phyloP scores from a whole-genome alignment of 2,797 vertebrate species.

The Gymnothorax reevesii region DNA sequence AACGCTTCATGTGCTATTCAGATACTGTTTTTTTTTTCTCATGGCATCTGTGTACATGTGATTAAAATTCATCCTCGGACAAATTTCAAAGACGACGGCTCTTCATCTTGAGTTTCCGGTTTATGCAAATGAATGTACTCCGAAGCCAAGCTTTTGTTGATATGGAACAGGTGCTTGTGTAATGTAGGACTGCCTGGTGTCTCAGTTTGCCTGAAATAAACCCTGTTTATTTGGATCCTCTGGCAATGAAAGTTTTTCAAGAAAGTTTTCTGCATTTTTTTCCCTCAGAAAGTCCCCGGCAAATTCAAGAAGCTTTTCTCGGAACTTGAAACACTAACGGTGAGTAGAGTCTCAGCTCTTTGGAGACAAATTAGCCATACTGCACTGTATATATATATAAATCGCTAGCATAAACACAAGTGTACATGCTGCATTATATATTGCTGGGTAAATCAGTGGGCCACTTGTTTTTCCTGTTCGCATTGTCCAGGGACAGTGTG shows the following conservation, averaged over 20 bases:
- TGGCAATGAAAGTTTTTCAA: slow-evolving; percentile 14
- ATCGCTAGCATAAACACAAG: background rate
- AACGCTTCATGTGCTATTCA: background rate
- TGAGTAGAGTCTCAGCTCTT: slow-evolving; percentile 68
- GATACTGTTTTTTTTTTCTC: background rate
- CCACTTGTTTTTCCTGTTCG: background rate
- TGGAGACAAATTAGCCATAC: background rate
- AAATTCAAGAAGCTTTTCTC: slow-evolving; percentile 97
- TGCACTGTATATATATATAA: background rate
- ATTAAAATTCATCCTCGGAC: background rate
- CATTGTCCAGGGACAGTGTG: background rate
- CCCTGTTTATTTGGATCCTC: slow-evolving; percentile 10
- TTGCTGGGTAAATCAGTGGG: background rate
- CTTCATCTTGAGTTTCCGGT: background rate
- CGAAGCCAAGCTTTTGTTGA: background rate
- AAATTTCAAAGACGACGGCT: background rate
- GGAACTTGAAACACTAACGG: slow-evolving; percentile 93
- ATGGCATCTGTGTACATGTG: no score
- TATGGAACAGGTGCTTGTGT: background rate
- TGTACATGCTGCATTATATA: background rate
- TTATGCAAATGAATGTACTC: background rate
- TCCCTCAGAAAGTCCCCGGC: slow-evolving; percentile 91
- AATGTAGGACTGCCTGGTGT: background rate
- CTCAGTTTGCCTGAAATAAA: background rate
- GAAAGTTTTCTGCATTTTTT: slow-evolving; percentile 31